Evolutionary conservation across 2,888 invertebrate genomes (phyloP), one percentile per base, ranked within the genome.

Genomic region (Lithophane ornitopus): DNA sequence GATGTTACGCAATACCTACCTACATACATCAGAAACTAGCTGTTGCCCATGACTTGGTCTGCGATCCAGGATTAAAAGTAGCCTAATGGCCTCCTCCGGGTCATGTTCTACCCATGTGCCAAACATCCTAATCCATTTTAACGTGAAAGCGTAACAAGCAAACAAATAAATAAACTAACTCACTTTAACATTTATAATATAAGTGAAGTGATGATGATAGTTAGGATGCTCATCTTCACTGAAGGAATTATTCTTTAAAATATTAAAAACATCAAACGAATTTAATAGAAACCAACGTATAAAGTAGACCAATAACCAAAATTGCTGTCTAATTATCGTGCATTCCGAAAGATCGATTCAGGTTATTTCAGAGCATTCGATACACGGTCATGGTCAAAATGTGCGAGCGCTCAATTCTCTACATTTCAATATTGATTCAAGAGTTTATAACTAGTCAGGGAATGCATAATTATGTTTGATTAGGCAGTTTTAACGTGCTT

Each of bases 301-400:
- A 52, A 59, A 39, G 46, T 11, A 3, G 26, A 34, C 44, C n/a
- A 9, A 14, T 19, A 0, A 46, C 46, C 19, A 34, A 56, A 46
- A n/a, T 62, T 26, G 19, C 6, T 39, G 14, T 22, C 1, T 22
- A 19, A 39, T 34, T 1, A 52, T 19, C 4, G 11, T 73, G n/a
- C 39, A 39, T 70, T 22, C 34, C 9, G 19, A 61, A 0, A 19
- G 41, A 28, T 71, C n/a, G 28, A 72, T 61, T 41, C 28, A 52
- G 59, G 16, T 59, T 28, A 58, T 71, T 74, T 74, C 22, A 52
- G 19, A 34, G 2, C 34, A 34, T 4, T 56, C 56, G 28, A 34
- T 59, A 61, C 61, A 54, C 54, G 39, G 68, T 61, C 68, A 76
- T 26, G 62, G 62, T 56, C 49, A 26, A 49, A 61, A 52, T 28